A percentile compares a stretch with the other conserved stretches of the same genome.
Conservation (phyloP, 2,888 invertebrate genomes). For the Thera obeliscata region DNA sequence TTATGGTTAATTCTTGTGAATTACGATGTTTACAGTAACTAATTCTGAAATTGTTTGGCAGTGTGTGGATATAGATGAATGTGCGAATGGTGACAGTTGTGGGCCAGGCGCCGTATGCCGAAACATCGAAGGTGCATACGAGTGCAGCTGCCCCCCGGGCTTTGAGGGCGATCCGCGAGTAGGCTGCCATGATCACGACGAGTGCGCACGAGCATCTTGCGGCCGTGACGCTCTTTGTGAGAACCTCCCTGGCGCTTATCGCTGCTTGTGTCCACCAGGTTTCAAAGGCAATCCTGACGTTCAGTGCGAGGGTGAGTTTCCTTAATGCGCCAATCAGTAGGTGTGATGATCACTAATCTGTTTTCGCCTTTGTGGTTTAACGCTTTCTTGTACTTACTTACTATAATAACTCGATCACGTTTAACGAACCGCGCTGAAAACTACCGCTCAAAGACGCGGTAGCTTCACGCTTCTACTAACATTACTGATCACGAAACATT, state of each 20-base stretch:
- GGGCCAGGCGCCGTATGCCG: conserved; percentile 91
- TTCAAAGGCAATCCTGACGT: conserved; percentile 91
- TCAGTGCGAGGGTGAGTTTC: conserved; percentile 88
- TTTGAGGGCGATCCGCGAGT: conserved; percentile 91
- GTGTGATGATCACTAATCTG: conserved; percentile 59
- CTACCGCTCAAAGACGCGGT: conserved; percentile 70
- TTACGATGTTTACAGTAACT: background rate
- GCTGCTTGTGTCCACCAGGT: conserved; percentile 93
- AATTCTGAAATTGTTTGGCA: conserved; percentile 51
- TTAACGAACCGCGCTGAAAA: conserved; percentile 75
- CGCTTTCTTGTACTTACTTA: conserved; percentile 66
- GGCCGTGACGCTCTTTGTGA: conserved; percentile 92
- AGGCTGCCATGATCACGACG: conserved; percentile 90
- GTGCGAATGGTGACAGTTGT: conserved; percentile 88
- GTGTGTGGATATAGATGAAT: conserved; percentile 95
- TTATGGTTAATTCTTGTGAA: background rate
- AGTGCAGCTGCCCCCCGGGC: conserved; percentile 93
- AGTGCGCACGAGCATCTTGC: conserved; percentile 90
- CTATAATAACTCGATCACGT: conserved; percentile 56
- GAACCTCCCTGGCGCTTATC: conserved; percentile 91
- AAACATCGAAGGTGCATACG: conserved; percentile 91
- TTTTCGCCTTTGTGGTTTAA: conserved; percentile 70
- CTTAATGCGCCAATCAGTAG: conserved; percentile 48
- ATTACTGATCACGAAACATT: conserved; percentile 55
- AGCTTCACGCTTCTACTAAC: conserved; percentile 81